These are phyloP conservation scores for Danionella dracula DNA, from an alignment of 2,797 vertebrate species.

Conservation along the genomic window DNA sequence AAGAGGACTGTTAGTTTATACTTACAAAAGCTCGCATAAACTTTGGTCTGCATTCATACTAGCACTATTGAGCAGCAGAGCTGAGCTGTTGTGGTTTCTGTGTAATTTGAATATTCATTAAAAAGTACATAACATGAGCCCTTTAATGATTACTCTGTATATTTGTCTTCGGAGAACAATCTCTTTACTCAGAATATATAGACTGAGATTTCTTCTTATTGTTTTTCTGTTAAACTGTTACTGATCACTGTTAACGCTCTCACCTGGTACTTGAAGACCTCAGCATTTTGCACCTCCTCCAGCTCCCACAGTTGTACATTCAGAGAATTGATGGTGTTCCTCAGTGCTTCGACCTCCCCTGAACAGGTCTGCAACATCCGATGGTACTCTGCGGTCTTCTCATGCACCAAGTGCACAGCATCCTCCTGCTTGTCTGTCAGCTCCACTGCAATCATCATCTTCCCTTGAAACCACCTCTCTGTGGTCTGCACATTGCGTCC, in stretches of 20 bases:
- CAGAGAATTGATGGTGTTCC: constrained; percentile 73
- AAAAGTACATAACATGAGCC: too few species aligned
- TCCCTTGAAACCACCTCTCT: constrained; percentile 76
- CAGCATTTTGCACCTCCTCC: constrained; percentile 71
- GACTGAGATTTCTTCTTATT: too few species aligned
- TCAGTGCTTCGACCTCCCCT: constrained; percentile 76
- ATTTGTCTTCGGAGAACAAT: too few species aligned
- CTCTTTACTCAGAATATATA: too few species aligned
- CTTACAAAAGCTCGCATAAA: not conserved
- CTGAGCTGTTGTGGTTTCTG: not conserved
- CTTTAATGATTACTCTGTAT: too few species aligned
- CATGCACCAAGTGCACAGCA: constrained; percentile 73
- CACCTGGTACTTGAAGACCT: constrained; percentile 79
- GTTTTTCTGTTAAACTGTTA: too few species aligned
- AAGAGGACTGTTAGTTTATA: not conserved
- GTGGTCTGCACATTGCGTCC: constrained; percentile 75
- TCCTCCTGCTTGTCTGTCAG: constrained; percentile 72
- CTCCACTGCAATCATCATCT: constrained; percentile 72
- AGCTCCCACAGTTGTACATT: constrained; percentile 72
- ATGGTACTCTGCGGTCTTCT: constrained; percentile 80
- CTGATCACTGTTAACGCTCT: not conserved
- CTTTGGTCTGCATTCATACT: not conserved
- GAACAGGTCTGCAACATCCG: constrained; percentile 74
- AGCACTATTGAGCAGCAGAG: not conserved
- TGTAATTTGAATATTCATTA: too few species aligned